phyloP scores from a whole-genome alignment of 2,113 vertebrate genomes.

The Psilopsiagon aurifrons region DNA sequence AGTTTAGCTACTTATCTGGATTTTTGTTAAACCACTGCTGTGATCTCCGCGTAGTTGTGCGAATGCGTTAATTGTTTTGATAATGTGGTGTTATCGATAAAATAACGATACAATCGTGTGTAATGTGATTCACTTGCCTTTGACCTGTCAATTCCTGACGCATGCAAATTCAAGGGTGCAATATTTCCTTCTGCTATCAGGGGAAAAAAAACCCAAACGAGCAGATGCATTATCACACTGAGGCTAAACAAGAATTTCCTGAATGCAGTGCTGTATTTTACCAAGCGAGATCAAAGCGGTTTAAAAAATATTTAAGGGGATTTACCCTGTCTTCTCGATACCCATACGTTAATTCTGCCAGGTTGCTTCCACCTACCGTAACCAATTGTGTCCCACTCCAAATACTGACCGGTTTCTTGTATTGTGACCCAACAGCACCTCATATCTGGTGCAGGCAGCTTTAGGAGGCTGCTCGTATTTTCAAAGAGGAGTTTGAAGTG shows the following conservation, averaged over 20 bases:
- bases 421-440: neutral
- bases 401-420: neutral
- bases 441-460: neutral
- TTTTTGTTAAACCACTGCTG: conserved; percentile 29
- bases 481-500: neutral
- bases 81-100: conserved; percentile 58
- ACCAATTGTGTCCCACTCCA: neutral
- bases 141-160: conserved; percentile 36
- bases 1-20: conserved; percentile 44
- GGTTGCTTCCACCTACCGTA: neutral
- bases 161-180: conserved; percentile 42
- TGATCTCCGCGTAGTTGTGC: conserved; percentile 8
- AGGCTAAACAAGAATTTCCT: conserved; percentile 18
- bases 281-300: neutral
- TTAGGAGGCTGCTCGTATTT: neutral
- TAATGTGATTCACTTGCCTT: conserved; percentile 58
- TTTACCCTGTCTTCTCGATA: neutral
- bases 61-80: conserved; percentile 48
- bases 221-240: neutral
- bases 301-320: neutral
- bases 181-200: neutral
- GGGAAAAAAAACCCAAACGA: neutral
- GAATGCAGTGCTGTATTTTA: neutral
- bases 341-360: neutral
- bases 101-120: conserved; percentile 42